Base-by-base conservation (phyloP, 1,140 invertebrate species). In the Metopolophium dirhodum region DNA sequence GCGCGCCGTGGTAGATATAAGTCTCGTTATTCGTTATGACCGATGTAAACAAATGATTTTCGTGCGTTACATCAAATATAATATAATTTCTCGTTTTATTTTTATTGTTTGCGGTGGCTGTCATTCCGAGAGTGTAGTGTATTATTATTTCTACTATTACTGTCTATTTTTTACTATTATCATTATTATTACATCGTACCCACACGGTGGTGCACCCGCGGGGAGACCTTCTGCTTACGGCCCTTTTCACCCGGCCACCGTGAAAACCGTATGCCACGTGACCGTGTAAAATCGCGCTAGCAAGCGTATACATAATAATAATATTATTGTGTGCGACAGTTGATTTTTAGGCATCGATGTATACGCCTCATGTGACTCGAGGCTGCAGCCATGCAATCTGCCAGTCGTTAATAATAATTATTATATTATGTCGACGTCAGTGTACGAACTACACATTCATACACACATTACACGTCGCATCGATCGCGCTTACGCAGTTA, bases 71-170 rank as follows among this genome's bases (percentile, higher is more conserved):
- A 77, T n/a, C 61, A 77, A 77, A 77, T 77, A 77, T n/a, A 77
- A 77, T n/a, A 77, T n/a, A 77, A 77, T n/a, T 77, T 77, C 30
- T 77, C 61, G n/a, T 35, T n/a, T 77, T 77, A 77, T 77, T n/a
- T n/a, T 77, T n/a, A n/a, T 30, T 18, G 61, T 14, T 77, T 77
- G 2, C 61, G 4, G 14, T 77, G 14, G 30, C n/a, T 77, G 61
- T 77, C 61, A 77, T 77, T 18, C 6, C 61, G 30, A 8, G n/a
- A 77, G 61, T 35, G n/a, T 18, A 57, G 23, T 57, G 6, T n/a
- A 54, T 54, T 54, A 54, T 54, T 54, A 54, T 54, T 18, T 18
- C n/a, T n/a, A 68, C 14, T 18, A 6, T 68, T 68, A 14, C n/a
- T 77, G n/a, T n/a, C 11, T 68, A 68, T 68, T 30, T 30, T 26